Base-by-base conservation (phyloP, 2,888 invertebrate genomes). In the Cryptosula pallasiana region DNA sequence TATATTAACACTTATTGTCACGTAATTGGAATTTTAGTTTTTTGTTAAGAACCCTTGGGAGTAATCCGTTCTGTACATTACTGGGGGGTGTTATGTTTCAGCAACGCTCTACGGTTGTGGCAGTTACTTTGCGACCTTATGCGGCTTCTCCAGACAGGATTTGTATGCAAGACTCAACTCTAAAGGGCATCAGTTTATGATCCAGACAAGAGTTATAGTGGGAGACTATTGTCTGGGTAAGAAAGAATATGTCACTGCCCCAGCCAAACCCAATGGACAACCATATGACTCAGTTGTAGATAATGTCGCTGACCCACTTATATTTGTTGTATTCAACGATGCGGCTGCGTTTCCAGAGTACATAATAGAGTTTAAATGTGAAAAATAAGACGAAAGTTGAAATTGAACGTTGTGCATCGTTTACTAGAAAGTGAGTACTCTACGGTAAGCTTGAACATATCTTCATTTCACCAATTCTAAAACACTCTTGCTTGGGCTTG, bases 251-350 rank as follows among this genome's bases (percentile, higher is more conserved):
- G 74, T 74, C 32, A 76, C 76, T 16, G 78, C 79, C n/a, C 80
- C 80, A 25, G 1, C 35, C 0, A 77, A 77, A 63, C 69, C 71
- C 29, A 57, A 73, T 5, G 45, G 45, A 45, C 9, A 45, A 20
- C 9, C 20, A 5, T 81, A 76, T 74, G 81, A 82, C 72, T 80
- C 80, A 23, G 78, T 78, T 1, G 77, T 77, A 0, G 77, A 79
- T 70, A 77, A 76, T 72, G 72, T 71, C 9, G 70, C 54, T 9
- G 45, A 45, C 45, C 77, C 78, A 32, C 23, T 36, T 0, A 81
- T 81, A 73, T 82, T 76, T 74, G 77, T 81, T n/a, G 79, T 81
- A 27, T 82, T 81, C 72, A 75, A 79, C 75, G 82, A 82, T 72
- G 78, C 78, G 0, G 81, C 80, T 69, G 81, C 80, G 0, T 82